Percentiles rank a stretch among this genome's conserved stretches.
These are phyloP conservation scores for Stenodema calcarata DNA, from an alignment of 2,888 invertebrate species.

Conservation along the genomic window DNA sequence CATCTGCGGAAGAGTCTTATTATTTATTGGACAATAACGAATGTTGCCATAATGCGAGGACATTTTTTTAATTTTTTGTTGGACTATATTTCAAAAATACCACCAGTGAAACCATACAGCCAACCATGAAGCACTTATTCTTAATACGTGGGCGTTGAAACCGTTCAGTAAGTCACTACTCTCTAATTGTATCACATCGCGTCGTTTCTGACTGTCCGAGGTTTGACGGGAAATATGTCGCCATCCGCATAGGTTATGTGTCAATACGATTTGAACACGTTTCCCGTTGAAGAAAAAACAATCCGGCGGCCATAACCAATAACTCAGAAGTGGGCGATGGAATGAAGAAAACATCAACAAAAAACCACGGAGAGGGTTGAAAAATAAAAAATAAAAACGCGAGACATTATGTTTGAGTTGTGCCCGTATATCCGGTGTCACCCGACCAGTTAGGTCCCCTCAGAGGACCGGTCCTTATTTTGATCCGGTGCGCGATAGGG, in stretches of 20 bases:
- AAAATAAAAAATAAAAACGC: conserved; percentile 33
- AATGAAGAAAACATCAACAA: background rate
- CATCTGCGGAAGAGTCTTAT: background rate
- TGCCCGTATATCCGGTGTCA: conserved; percentile 46
- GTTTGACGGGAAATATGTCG: too few relatives aligned
- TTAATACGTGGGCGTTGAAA: too few relatives aligned
- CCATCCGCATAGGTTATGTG: too few relatives aligned
- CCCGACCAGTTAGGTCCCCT: conserved; percentile 36
- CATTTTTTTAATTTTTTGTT: too few relatives aligned
- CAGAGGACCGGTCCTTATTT: conserved; percentile 33
- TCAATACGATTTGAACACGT: background rate
- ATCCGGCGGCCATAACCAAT: background rate
- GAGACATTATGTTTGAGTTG: conserved; percentile 39
- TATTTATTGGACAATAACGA: too few relatives aligned
- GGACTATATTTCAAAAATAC: too few relatives aligned
- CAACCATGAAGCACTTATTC: too few relatives aligned
- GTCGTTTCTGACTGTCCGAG: too few relatives aligned
- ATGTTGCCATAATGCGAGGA: too few relatives aligned
- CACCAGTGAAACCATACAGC: too few relatives aligned
- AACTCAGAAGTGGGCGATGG: conserved; percentile 1
- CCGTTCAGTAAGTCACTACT: too few relatives aligned
- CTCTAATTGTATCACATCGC: too few relatives aligned
- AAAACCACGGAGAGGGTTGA: background rate
- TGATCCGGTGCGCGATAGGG: background rate
- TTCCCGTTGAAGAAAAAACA: background rate